These are phyloP conservation scores for Nestor notabilis DNA, from an alignment of 2,113 vertebrate species.

Conservation along the genomic window DNA sequence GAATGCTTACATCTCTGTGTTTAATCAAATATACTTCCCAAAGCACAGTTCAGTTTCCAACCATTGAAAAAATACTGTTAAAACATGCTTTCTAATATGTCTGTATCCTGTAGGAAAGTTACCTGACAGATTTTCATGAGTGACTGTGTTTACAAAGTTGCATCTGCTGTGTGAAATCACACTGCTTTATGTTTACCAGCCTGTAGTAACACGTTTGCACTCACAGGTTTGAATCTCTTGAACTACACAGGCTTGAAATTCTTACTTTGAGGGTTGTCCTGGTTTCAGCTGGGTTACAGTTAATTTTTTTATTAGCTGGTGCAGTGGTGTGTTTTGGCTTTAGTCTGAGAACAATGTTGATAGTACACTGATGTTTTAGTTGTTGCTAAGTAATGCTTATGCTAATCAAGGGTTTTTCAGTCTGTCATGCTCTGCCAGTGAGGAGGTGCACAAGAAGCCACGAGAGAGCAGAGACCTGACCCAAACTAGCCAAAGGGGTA, in stretches of 20 bases:
- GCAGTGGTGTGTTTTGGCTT: too few relatives aligned
- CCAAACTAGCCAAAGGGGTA: too few relatives aligned
- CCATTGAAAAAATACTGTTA: neutral
- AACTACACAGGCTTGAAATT: neutral
- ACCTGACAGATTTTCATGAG: neutral
- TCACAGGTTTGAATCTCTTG: neutral
- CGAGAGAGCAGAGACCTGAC: too few relatives aligned
- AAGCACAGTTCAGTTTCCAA: neutral
- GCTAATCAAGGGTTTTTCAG: too few relatives aligned
- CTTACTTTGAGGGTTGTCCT: neutral
- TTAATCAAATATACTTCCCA: neutral
- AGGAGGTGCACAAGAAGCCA: too few relatives aligned
- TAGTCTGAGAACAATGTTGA: too few relatives aligned
- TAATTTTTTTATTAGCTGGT: too few relatives aligned
- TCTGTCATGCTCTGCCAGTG: too few relatives aligned
- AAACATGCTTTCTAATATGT: neutral
- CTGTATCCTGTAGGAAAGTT: neutral
- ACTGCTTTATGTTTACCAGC: neutral
- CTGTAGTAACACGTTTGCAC: neutral
- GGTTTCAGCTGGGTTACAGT: too few relatives aligned
- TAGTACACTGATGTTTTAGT: too few relatives aligned
- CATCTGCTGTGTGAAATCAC: neutral
- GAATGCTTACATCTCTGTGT: neutral
- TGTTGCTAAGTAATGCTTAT: too few relatives aligned
- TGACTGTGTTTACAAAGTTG: neutral